Evolutionary conservation across 2,113 vertebrate species (phyloP), one percentile per base, ranked within the genome.

Genomic region (Vanacampus margaritifer): DNA sequence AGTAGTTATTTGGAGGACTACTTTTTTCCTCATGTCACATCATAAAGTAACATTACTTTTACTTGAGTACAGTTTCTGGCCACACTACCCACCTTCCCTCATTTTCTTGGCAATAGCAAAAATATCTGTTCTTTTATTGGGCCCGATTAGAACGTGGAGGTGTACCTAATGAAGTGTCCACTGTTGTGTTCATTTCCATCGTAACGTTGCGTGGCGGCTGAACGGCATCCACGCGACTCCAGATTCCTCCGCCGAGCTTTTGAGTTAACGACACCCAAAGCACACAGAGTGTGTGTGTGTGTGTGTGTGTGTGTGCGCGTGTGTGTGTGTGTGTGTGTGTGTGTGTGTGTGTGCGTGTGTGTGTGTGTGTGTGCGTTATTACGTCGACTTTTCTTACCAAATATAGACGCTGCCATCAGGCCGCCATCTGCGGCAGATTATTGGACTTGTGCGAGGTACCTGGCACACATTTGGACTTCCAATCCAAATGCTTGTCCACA

Each of bases 331-430:
- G 51, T 3, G 51, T 54, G 23, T 23, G 36, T 6, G 59, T 28
- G 24, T 35, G 54, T 35, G 32, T 26, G 51, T 26, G 24, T 2
- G 51, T 53, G 51, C n/a, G 24, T 35, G 54, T 35, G 32, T 26
- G 51, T 26, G 24, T 2, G 51, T 53, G 51, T 3, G 51, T 54
- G 23, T 23, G 36, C 6, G 59, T 28, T 37, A 77, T 73, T 73
- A 59, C 35, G 58, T 66, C 50, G 24, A 50, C 67, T 61, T 71
- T 74, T 72, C 32, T 62, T 50, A 70, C 78, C 64, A 65, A 76
- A 73, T 73, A 75, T 65, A 77, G 80, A 70, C 46, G 73, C 41
- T 64, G 64, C 70, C 73, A 72, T 74, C 57, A 72, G 69, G 37
- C 77, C 51, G 48, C 32, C 61, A 65, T 74, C 64, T 65, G 67